These are phyloP conservation scores for Hydractinia echinata DNA, from an alignment of 30 jellyfish, hydroid and myxozoan species.

Conservation along the genomic window DNA sequence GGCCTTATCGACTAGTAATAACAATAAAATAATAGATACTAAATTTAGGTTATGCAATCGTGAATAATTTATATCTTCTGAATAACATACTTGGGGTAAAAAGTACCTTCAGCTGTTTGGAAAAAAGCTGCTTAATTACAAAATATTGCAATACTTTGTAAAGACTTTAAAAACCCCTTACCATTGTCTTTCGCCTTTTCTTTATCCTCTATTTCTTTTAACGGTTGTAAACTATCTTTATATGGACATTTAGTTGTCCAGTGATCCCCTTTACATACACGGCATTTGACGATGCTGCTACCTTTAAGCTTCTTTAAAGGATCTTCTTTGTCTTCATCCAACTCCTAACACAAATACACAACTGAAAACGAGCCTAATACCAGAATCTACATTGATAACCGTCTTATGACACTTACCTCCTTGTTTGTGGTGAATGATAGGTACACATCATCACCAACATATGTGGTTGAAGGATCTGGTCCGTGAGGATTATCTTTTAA, in stretches of 20 bases:
- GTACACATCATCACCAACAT: constrained; percentile 86
- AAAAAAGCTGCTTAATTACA: too few species aligned
- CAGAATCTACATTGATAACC: background rate
- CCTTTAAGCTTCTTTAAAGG: constrained; percentile 86
- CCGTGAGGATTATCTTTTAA: constrained; percentile 82
- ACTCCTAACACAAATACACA: constrained; percentile 41
- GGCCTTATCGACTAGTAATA: too few species aligned
- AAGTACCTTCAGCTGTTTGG: too few species aligned
- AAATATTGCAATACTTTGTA: too few species aligned
- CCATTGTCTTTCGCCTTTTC: constrained; percentile 48
- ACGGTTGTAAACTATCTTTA: constrained; percentile 76
- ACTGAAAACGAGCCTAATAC: background rate
- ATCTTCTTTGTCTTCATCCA: constrained; percentile 69
- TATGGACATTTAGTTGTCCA: constrained; percentile 97
- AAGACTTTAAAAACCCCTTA: background rate
- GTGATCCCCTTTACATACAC: constrained; percentile 94
- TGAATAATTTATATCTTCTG: too few species aligned
- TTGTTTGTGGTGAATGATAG: constrained; percentile 67
- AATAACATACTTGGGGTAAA: too few species aligned
- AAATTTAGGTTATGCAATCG: too few species aligned
- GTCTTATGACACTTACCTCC: constrained; percentile 36
- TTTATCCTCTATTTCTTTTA: constrained; percentile 65
- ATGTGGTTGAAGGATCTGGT: constrained; percentile 94
- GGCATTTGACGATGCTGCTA: constrained; percentile 72
- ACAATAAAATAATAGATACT: too few species aligned